Evolutionary conservation across 2,797 vertebrate genomes (phyloP).

Genomic region (Manis crassicaudata): DNA sequence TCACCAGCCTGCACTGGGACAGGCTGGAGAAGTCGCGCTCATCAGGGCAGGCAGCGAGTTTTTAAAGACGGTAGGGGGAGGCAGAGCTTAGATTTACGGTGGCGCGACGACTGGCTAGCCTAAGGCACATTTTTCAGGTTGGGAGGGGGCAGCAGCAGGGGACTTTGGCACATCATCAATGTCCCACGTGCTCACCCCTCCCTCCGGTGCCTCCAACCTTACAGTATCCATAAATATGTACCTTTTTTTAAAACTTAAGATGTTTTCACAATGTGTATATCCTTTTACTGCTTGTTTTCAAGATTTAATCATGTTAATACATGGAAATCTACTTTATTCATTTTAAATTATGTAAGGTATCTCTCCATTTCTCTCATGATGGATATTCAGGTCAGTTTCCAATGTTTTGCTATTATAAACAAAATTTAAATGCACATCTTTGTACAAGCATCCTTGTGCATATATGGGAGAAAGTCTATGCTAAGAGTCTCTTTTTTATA

Average conservation of each 20-base stretch:
- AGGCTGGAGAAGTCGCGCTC: too few species aligned
- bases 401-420: slow-evolving; percentile 2
- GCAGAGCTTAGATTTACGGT: too few species aligned
- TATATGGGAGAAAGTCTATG: neutral
- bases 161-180: too few species aligned
- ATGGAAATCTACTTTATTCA: slow-evolving; percentile 6
- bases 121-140: too few species aligned
- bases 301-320: neutral
- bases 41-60: too few species aligned
- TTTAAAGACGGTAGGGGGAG: too few species aligned
- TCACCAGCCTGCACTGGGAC: too few species aligned
- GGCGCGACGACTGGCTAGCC: too few species aligned
- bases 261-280: neutral
- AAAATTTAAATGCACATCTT: neutral
- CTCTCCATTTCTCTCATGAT: neutral
- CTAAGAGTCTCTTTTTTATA: neutral
- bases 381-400: neutral
- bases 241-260: slow-evolving; percentile 10
- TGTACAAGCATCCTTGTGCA: neutral
- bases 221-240: neutral
- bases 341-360: neutral
- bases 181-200: too few species aligned
- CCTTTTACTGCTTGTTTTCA: neutral
- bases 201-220: too few species aligned
- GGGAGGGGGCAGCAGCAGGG: too few species aligned